phyloP scores from a whole-genome alignment of 2,113 vertebrate species.

The Centropristis striata region DNA sequence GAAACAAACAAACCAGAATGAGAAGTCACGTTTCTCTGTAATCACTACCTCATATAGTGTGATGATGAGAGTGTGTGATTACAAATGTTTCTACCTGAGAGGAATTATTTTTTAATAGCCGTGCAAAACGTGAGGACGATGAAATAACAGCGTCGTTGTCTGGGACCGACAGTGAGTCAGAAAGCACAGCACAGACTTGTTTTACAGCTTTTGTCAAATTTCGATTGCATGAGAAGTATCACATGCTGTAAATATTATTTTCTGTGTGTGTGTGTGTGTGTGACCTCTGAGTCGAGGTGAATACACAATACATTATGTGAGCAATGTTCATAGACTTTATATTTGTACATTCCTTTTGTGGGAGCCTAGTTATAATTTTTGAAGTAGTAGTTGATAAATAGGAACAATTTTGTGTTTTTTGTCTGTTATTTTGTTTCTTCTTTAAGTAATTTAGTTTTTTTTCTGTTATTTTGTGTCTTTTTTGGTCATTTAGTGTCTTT shows the following conservation, averaged over 20 bases:
- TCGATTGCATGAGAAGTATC: background rate
- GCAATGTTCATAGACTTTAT: background rate
- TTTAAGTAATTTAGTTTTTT: too few relatives aligned
- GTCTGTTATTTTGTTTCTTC: too few relatives aligned
- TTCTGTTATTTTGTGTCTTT: too few relatives aligned
- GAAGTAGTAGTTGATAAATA: too few relatives aligned
- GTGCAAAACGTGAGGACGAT: background rate
- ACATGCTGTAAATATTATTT: background rate
- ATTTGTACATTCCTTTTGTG: background rate
- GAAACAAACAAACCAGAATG: constrained; percentile 64
- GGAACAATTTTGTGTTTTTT: too few relatives aligned
- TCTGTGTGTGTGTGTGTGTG: background rate
- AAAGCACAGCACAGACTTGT: constrained; percentile 34
- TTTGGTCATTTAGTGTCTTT: too few relatives aligned
- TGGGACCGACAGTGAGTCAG: constrained; percentile 9
- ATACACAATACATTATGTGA: background rate
- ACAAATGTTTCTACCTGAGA: constrained; percentile 27
- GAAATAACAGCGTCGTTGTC: constrained; percentile 14
- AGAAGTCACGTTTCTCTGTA: constrained; percentile 48
- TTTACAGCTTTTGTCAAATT: constrained; percentile 19
- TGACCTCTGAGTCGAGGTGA: constrained; percentile 1
- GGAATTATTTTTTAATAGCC: constrained; percentile 26
- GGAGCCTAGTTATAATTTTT: too few relatives aligned
- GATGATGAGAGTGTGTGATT: constrained; percentile 36
- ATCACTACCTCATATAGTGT: constrained; percentile 34